Conservation (phyloP, 2,113 vertebrate species). For the Phyllostomus discolor region DNA sequence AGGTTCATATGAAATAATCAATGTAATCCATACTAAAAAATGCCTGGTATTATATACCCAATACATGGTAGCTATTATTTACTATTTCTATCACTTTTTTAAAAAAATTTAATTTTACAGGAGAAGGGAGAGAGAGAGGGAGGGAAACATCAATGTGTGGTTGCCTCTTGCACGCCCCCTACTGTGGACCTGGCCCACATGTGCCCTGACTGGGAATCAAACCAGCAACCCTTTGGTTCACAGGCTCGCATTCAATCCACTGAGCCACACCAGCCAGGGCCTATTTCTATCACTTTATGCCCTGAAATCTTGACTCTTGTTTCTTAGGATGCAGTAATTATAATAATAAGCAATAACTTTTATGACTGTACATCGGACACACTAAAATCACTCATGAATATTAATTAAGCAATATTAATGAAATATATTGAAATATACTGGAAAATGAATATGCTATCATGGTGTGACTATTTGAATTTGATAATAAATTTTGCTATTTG, state of each 20-base stretch:
- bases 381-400: background rate
- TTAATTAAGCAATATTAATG: background rate
- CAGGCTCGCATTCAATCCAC: too few species aligned
- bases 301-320: background rate
- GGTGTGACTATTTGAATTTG: background rate
- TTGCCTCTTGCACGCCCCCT: too few species aligned
- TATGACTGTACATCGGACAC: background rate
- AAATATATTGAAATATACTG: background rate
- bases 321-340: background rate
- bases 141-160: too few species aligned
- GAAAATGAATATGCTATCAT: background rate
- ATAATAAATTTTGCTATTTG: background rate
- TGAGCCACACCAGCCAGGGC: too few species aligned
- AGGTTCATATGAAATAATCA: background rate
- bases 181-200: too few species aligned
- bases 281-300: background rate
- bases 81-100: background rate
- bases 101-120: too few species aligned
- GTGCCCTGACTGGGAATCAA: too few species aligned
- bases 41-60: background rate
- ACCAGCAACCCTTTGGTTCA: too few species aligned
- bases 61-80: background rate
- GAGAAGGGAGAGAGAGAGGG: too few species aligned
- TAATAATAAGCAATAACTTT: background rate
- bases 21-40: background rate